Evolutionary conservation across 2,888 invertebrate species (phyloP), one percentile per base, ranked within the genome.

Genomic region (Imbricaverruca yamaguchii): DNA sequence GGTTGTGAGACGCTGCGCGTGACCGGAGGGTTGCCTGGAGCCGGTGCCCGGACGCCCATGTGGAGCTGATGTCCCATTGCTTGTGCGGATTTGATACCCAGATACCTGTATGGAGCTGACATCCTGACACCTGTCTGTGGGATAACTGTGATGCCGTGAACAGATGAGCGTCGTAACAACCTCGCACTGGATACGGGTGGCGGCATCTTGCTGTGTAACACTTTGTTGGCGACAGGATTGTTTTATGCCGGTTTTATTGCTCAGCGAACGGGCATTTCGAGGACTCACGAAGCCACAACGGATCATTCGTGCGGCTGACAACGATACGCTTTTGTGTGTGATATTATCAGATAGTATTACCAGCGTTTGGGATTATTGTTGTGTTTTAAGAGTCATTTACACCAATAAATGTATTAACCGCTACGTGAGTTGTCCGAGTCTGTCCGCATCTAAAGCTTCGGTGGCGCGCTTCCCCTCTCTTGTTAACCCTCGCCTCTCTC

Each of bases 241-340:
- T 74, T 74, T 74, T 53, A 55, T 69, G 15, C 39, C 39, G 39
- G 69, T 39, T 39, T 69, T 25, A 23, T 7, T 25, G 69, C 69
- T 69, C 69, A 39, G 15, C 0, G 13, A 15, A 39, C 10, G 39
- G 39, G 69, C 23, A 69, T 25, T 39, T 15, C 7, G 2, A 55
- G 74, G 55, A 4, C 7, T 59, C 12, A 55, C 39, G n/a, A 4
- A 21, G 18, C 9, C 10, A 9, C 21, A 39, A 23, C 10, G 10
- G 74, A 15, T 13, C 39, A 39, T 39, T 39, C 55, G 13, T 55
- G 74, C 55, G 53, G 6, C 8, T 7, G 4, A 11, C 21, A 74
- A 55, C 55, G 18, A 21, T 74, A 74, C 74, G 74, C 74, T 74
- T 74, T 12, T 15, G 25, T 74, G 74, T 74, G 74, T 74, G 74